phyloP scores from a whole-genome alignment of 2,113 vertebrate species.

The Hippocampus zosterae region DNA sequence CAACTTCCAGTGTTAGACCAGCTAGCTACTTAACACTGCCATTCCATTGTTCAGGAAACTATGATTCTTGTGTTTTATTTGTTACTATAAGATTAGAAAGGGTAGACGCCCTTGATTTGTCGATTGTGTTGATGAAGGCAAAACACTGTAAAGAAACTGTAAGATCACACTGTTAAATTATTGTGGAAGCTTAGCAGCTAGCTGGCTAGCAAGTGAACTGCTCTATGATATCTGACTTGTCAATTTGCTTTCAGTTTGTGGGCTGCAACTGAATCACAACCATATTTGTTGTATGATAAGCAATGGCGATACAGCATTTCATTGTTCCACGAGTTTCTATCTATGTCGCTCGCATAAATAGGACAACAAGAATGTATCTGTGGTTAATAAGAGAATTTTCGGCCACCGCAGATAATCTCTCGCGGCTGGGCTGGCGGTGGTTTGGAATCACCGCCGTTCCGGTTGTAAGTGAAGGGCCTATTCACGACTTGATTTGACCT shows the following conservation, averaged over 20 bases:
- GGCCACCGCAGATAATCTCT: background rate
- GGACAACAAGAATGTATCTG: no score
- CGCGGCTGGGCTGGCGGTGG: background rate
- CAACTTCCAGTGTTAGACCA: constrained; percentile 27
- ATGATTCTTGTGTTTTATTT: no score
- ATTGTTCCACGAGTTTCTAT: no score
- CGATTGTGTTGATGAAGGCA: no score
- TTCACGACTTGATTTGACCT: background rate
- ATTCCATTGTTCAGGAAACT: no score
- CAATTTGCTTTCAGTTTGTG: constrained; percentile 1
- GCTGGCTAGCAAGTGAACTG: constrained; percentile 26
- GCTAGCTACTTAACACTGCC: constrained; percentile 6
- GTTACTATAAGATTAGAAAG: no score
- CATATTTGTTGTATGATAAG: background rate
- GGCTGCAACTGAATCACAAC: background rate
- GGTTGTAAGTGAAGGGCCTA: background rate
- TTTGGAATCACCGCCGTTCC: background rate
- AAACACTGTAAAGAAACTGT: constrained; percentile 4
- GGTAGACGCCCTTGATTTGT: no score
- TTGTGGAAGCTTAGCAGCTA: constrained; percentile 63
- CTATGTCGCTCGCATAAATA: no score
- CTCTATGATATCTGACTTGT: background rate
- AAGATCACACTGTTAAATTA: constrained; percentile 25
- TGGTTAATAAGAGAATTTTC: background rate
- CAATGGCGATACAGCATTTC: no score